These are phyloP conservation scores for Sebastolobus alascanus DNA, from an alignment of 2,797 vertebrate genomes.

Conservation along the genomic window DNA sequence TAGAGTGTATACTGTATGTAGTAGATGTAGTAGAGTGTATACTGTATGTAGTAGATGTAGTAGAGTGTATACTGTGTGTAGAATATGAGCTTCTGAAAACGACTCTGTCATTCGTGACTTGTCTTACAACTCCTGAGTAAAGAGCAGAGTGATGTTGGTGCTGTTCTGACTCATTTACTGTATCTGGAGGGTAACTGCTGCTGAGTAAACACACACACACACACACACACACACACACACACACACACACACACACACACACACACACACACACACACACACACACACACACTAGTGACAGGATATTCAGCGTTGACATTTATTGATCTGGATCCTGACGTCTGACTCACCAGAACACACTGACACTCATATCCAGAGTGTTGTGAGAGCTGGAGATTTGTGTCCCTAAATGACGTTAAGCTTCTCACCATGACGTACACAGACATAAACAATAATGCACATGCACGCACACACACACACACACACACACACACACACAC, in stretches of 20 bases:
- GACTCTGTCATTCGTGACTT: slow-evolving; percentile 37
- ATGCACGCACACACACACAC: background rate
- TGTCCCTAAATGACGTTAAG: too few species aligned
- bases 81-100: slow-evolving; percentile 60
- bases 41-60: too few species aligned
- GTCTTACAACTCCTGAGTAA: slow-evolving; percentile 48
- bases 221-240: slow-evolving; percentile 28
- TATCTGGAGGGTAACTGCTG: slow-evolving; percentile 45
- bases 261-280: slow-evolving; percentile 28
- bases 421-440: background rate
- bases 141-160: slow-evolving; percentile 42
- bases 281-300: slow-evolving; percentile 52
- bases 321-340: slow-evolving; percentile 57
- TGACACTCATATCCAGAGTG: background rate
- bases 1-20: too few species aligned
- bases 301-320: slow-evolving; percentile 71
- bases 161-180: slow-evolving; percentile 69
- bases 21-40: too few species aligned
- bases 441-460: background rate
- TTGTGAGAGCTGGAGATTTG: background rate
- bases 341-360: slow-evolving; percentile 46
- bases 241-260: slow-evolving; percentile 9
- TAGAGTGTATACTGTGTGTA: too few species aligned
- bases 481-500: background rate
- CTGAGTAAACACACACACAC: slow-evolving; percentile 67